These are phyloP conservation scores for Sinella curviseta DNA, from an alignment of 1,140 invertebrate genomes.

Conservation along the genomic window DNA sequence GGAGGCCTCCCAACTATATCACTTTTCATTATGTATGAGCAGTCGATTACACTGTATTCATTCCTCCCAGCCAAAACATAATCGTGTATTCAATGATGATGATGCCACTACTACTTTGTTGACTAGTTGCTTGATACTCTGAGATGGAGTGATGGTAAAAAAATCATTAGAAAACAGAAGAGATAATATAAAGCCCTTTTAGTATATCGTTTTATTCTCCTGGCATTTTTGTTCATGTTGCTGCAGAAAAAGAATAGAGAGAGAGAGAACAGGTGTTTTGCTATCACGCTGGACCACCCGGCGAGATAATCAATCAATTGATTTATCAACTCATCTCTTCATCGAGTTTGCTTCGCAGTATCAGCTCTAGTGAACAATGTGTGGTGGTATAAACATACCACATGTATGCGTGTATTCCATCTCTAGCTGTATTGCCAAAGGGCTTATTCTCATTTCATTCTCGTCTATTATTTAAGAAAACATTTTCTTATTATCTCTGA, in stretches of 20 bases:
- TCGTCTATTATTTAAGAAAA: background rate
- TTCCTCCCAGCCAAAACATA: background rate
- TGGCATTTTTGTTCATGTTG: background rate
- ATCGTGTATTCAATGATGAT: too few relatives aligned
- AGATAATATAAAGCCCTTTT: too few relatives aligned
- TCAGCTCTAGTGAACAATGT: too few relatives aligned
- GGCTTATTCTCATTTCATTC: background rate
- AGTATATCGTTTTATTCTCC: too few relatives aligned
- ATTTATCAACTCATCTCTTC: conserved; percentile 35
- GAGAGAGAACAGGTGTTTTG: background rate
- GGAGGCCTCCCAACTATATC: background rate
- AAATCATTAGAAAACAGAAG: too few relatives aligned
- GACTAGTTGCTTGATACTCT: too few relatives aligned
- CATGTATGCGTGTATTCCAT: too few relatives aligned
- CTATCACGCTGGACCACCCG: conserved; percentile 32
- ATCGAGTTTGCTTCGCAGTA: background rate
- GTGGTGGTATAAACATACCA: too few relatives aligned
- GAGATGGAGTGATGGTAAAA: too few relatives aligned
- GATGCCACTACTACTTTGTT: too few relatives aligned
- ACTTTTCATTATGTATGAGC: conserved; percentile 14
- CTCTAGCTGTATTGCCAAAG: background rate
- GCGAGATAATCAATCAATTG: conserved; percentile 44
- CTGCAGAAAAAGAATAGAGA: background rate
- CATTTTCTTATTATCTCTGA: background rate
- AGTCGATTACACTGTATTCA: conserved; percentile 1